phyloP scores from a whole-genome alignment of 2,113 vertebrate genomes.

The Alexandromys fortis region DNA sequence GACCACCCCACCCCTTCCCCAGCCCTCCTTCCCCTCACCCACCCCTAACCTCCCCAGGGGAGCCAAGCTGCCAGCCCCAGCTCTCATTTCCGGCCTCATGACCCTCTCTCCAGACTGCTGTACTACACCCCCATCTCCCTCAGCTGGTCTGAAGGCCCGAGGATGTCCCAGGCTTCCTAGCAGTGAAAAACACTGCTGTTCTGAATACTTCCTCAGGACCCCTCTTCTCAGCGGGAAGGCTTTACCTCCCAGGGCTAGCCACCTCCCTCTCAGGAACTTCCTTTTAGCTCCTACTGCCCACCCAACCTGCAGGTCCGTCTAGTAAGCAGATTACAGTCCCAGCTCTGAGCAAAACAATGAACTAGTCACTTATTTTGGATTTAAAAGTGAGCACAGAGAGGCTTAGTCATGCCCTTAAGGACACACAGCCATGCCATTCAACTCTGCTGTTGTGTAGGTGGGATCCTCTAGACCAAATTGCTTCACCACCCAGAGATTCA shows the following conservation, averaged over 20 bases:
- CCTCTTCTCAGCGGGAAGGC: neutral
- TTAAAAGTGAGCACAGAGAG: slow-evolving; percentile 53
- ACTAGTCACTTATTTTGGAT: slow-evolving; percentile 36
- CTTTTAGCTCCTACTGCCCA: neutral
- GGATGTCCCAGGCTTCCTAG: slow-evolving; percentile 57
- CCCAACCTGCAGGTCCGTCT: neutral
- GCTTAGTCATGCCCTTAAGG: slow-evolving; percentile 33
- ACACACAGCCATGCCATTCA: slow-evolving; percentile 55
- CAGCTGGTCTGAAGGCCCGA: slow-evolving; percentile 37
- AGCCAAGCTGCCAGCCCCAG: slow-evolving; percentile 77
- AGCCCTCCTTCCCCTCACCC: slow-evolving; percentile 64
- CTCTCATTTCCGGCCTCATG: slow-evolving; percentile 81
- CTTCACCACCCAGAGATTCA: neutral
- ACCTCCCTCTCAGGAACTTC: neutral
- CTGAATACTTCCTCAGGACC: neutral
- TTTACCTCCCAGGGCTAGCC: neutral
- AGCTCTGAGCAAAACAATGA: neutral
- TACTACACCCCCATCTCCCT: slow-evolving; percentile 57
- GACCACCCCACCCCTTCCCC: slow-evolving; percentile 79
- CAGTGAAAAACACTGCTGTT: slow-evolving; percentile 42
- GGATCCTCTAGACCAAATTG: slow-evolving; percentile 42
- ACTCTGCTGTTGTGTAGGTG: neutral
- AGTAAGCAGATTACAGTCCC: neutral
- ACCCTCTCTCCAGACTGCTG: slow-evolving; percentile 71
- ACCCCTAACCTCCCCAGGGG: slow-evolving; percentile 76